Base-by-base conservation (phyloP, 92 coral and sea anemone genomes). In the Actinostola sp. region DNA sequence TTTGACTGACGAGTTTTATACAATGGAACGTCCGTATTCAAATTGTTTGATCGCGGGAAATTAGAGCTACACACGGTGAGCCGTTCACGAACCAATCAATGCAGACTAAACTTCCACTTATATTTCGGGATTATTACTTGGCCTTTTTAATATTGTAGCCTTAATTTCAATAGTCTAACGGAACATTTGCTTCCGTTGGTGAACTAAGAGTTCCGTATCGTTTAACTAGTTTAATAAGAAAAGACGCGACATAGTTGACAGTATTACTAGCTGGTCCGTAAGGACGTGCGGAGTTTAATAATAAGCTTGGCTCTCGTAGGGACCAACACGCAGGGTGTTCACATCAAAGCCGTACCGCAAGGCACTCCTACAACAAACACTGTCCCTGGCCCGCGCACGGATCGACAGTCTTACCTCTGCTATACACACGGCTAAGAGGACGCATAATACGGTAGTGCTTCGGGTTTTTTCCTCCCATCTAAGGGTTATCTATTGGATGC, bases 91-190 rank as follows among this genome's bases (percentile, higher is more conserved):
- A 68, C n/a, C 74, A 25, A 68, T 52, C 74, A 68, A 5, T 27
- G 56, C 13, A 34, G 74, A 38, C 74, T 68, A 15, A 31, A 51
- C 50, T 68, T 68, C 43, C 74, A 17, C 32, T 68, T 34, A 51
- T 56, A 51, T 50, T 1, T 16, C 28, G 21, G 50, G 73, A 56
- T 71, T 58, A 71, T 71, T 71, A 48, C 65, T 56, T 56, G 65
- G 66, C 42, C 14, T 71, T 71, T 70, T 71, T 71, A 71, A 71
- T 71, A 36, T 71, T 39, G 38, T 71, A 41, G 30, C 55, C 66
- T 59, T 71, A 71, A 71, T 71, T 55, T 71, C 77, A 58, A 71
- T 71, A 44, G 66, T 33, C 25, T 57, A 71, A 71, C 77, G 77
- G 77, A 55, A 55, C 63, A 55, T 29, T 51, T n/a, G 43, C 77